Evolutionary conservation across 2,113 vertebrate species (phyloP).

Genomic region (Tychaedon coryphoeus): DNA sequence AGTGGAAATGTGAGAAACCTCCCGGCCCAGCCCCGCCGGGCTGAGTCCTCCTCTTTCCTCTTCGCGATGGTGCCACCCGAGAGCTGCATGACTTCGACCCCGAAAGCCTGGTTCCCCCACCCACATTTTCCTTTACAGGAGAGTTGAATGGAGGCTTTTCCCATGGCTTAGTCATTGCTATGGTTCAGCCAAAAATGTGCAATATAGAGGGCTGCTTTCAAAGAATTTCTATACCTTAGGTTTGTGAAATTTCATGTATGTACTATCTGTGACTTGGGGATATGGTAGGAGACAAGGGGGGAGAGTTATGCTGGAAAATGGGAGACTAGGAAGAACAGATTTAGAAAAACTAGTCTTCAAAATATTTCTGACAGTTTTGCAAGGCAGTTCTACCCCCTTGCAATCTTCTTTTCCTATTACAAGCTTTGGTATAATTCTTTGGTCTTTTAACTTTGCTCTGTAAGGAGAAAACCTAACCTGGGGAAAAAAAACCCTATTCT

Average conservation of each 20-base stretch:
- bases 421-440: neutral
- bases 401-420: neutral
- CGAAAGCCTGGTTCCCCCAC: conserved; percentile 56
- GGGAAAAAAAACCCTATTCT: neutral
- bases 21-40: neutral
- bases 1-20: conserved; percentile 72
- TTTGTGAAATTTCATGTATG: neutral
- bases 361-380: neutral
- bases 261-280: fast-evolving
- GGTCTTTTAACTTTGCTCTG: neutral
- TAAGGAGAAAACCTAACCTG: neutral
- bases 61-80: neutral
- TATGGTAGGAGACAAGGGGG: neutral
- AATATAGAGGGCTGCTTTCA: conserved; percentile 68
- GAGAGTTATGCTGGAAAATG: neutral
- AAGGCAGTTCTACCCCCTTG: neutral
- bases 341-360: neutral
- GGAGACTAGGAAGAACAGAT: neutral
- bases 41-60: conserved; percentile 56
- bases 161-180: conserved; percentile 64
- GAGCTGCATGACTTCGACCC: conserved; percentile 19
- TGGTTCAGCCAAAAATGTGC: conserved; percentile 53
- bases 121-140: conserved; percentile 72
- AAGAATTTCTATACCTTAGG: conserved; percentile 58
- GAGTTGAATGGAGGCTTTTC: conserved; percentile 60